Base-by-base conservation (phyloP, 2,888 invertebrate genomes). In the Tuta absoluta region DNA sequence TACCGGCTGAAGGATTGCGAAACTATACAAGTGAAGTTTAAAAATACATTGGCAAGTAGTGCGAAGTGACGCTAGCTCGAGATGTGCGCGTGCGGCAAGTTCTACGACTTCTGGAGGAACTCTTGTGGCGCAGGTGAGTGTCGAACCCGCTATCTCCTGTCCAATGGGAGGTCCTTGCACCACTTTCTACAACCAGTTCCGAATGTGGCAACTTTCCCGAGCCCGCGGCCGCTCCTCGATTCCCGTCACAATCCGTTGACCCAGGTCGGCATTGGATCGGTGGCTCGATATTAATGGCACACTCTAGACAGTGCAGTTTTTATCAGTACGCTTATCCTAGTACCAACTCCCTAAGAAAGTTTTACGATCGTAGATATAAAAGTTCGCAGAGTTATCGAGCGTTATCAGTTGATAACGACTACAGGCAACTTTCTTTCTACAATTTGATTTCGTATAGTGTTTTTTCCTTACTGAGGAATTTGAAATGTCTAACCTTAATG, bases 11-110 rank as follows among this genome's bases (percentile, higher is more conserved):
- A 86, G 84, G 78, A 84, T 89, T 90, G 85, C 88, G 88, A 91
- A 91, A 90, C 89, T 85, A 73, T 89, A 86, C 85, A 85, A 89
- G 91, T 91, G 90, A 89, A 89, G 89, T 91, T 90, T 91, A 91
- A 88, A 90, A 91, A 91, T 91, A 91, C 86, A 87, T 89, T 89
- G 86, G 86, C 89, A 85, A 66, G 78, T 84, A 82, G 87, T 87
- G 85, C 78, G 79, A 76, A 82, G 89, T 87, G 87, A 87, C 86
- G 85, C 77, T 76, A 71, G 72, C 73, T 72, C 85, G 77, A 87
- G 83, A 91, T 91, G 91, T 87, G 91, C 80, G 77, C 89, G 77
- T 91, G 91, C 84, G 91, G 89, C 83, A 89, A 91, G 79, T 90
- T 91, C 81, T 89, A 84, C 78, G 90, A 90, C 80, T 91, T 91